Conservation (phyloP, 35 echinoderm and acorn worm genomes). For the Ophiothrix spiculata region DNA sequence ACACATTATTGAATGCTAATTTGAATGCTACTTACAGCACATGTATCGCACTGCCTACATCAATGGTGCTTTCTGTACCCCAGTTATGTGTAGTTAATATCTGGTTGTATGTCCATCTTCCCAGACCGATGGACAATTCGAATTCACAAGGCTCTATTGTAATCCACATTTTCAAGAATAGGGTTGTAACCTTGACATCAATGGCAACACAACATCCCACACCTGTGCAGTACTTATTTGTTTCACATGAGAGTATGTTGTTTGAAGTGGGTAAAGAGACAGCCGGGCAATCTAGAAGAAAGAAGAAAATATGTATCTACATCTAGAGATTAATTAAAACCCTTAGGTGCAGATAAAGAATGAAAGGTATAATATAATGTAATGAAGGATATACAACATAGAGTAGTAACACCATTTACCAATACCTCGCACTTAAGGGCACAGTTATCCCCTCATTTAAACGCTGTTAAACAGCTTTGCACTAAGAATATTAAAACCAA, state of each 20-base stretch:
- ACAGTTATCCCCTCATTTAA: background rate
- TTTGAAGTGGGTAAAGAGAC: background rate
- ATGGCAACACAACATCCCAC: slow-evolving; percentile 15
- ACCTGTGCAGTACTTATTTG: background rate
- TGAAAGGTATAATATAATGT: background rate
- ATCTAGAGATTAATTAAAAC: background rate
- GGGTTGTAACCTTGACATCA: slow-evolving; percentile 7
- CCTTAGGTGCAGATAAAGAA: background rate
- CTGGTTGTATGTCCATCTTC: slow-evolving; percentile 15
- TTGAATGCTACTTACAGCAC: slow-evolving; percentile 6
- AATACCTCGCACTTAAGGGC: background rate
- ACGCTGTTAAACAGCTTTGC: background rate
- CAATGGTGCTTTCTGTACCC: slow-evolving; percentile 1
- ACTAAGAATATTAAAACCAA: no score
- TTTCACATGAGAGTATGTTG: background rate
- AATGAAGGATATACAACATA: background rate
- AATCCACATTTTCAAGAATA: background rate
- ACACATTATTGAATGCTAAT: background rate
- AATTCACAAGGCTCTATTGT: slow-evolving; percentile 19
- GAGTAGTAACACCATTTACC: background rate
- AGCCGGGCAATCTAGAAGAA: background rate
- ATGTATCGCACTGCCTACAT: background rate
- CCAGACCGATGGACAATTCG: slow-evolving; percentile 17
- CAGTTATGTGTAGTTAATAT: slow-evolving; percentile 7
- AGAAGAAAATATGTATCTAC: background rate